Evolutionary conservation across 2,888 invertebrate species (phyloP).

Genomic region (Amphipyra berbera): DNA sequence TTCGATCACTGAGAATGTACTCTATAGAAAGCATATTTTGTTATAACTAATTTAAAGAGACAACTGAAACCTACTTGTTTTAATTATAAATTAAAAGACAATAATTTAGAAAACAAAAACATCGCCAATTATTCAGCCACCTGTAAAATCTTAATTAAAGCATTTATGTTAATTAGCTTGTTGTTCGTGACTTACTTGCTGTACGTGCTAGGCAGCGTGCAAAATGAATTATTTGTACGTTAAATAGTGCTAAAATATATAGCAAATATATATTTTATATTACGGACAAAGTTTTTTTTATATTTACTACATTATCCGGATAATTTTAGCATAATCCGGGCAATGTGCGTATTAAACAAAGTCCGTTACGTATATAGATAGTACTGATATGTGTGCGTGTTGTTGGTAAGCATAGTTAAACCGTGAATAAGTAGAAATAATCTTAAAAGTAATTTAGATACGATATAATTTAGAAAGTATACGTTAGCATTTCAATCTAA

Average conservation of each 20-base stretch:
- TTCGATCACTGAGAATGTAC: too few species aligned
- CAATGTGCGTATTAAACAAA: background rate
- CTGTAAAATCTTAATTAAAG: conserved; percentile 55
- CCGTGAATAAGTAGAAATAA: conserved; percentile 17
- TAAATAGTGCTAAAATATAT: conserved; percentile 61
- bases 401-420: conserved; percentile 39
- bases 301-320: background rate
- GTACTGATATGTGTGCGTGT: conserved; percentile 29
- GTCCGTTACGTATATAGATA: conserved; percentile 11
- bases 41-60: background rate
- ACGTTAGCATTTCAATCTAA: conserved; percentile 10
- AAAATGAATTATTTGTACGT: conserved; percentile 70
- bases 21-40: too few species aligned
- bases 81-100: background rate
- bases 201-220: conserved; percentile 91
- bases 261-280: conserved; percentile 25
- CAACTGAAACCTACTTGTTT: background rate
- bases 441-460: conserved; percentile 5
- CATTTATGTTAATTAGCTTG: conserved; percentile 50
- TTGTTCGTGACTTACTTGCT: conserved; percentile 89
- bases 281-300: background rate
- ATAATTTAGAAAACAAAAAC: conserved; percentile 36
- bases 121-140: conserved; percentile 62
- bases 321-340: conserved; percentile 4
- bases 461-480: background rate